A percentile compares a stretch with the other conserved stretches of the same genome.
These are phyloP conservation scores for Hydrolagus affinis DNA, from an alignment of 2,113 vertebrate genomes.

Conservation along the genomic window DNA sequence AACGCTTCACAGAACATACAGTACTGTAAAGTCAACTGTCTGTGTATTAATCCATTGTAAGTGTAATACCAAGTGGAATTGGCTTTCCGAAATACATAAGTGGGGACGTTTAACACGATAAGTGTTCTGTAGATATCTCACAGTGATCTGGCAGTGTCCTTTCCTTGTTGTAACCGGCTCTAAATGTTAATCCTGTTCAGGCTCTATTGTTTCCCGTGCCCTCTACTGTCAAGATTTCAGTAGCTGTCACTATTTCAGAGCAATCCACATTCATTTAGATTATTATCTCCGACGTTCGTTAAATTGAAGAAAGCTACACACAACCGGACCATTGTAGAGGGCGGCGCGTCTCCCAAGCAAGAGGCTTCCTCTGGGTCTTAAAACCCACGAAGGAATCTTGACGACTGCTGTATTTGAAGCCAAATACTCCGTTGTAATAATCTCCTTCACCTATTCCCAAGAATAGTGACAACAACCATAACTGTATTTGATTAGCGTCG, in stretches of 20 bases:
- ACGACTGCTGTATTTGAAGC: too few relatives aligned
- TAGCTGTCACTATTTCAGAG: neutral
- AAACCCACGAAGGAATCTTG: neutral
- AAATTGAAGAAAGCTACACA: neutral
- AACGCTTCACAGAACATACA: too few relatives aligned
- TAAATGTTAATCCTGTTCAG: neutral
- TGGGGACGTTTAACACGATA: neutral
- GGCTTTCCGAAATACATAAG: too few relatives aligned
- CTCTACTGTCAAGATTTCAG: neutral
- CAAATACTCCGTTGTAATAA: neutral
- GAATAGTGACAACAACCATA: neutral
- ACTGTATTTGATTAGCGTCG: too few relatives aligned
- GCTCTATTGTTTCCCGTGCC: neutral
- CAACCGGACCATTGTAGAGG: neutral
- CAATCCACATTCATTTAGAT: neutral
- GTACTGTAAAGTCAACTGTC: too few relatives aligned
- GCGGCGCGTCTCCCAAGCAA: neutral
- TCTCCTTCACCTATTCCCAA: neutral
- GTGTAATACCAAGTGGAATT: too few relatives aligned
- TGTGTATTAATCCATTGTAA: too few relatives aligned
- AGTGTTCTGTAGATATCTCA: neutral
- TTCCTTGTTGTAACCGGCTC: neutral
- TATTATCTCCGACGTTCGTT: neutral
- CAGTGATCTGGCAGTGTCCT: neutral
- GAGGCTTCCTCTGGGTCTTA: conserved; percentile 6